These are phyloP conservation scores for Helicolenus hilgendorfi DNA, from an alignment of 2,797 vertebrate species.

Conservation along the genomic window DNA sequence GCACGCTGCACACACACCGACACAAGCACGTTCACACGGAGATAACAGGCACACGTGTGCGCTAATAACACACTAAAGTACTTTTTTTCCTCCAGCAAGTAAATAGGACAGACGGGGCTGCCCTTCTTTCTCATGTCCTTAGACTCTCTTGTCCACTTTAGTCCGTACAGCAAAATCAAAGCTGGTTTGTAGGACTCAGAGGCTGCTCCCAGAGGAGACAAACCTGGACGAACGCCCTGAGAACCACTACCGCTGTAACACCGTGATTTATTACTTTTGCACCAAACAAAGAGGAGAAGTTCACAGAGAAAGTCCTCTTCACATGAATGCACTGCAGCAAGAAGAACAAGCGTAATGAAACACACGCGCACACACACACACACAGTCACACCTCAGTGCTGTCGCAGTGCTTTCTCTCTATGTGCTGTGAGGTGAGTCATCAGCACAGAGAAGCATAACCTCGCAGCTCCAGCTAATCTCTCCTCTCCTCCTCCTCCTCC, in stretches of 20 bases:
- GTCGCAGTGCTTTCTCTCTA: conserved; percentile 88
- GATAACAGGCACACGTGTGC: conserved; percentile 34
- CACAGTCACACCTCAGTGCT: conserved; percentile 84
- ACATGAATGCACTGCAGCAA: conserved; percentile 88
- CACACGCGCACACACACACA: conserved; percentile 57
- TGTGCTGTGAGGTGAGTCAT: conserved; percentile 91
- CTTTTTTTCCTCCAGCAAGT: conserved; percentile 8
- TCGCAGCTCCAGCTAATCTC: conserved; percentile 81
- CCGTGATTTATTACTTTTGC: conserved; percentile 89
- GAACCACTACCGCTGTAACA: conserved; percentile 80
- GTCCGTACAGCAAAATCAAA: conserved; percentile 74
- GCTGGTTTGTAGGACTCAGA: conserved; percentile 84
- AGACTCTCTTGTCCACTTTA: conserved; percentile 75
- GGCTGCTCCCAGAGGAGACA: conserved; percentile 80
- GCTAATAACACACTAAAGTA: conserved; percentile 58
- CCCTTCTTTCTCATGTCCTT: conserved; percentile 87
- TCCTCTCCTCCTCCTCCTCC: conserved; percentile 67
- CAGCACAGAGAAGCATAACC: conserved; percentile 83
- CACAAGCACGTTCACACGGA: conserved; percentile 17
- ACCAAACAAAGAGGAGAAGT: conserved; percentile 86
- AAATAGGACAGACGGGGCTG: conserved; percentile 88
- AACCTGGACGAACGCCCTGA: conserved; percentile 84
- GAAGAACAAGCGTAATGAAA: conserved; percentile 81
- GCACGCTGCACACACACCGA: conserved; percentile 2
- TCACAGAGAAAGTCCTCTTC: conserved; percentile 86